Percentiles rank a stretch among this genome's conserved stretches.
Conservation (phyloP, 1,140 invertebrate species). For the Apocrypta bakeri region DNA sequence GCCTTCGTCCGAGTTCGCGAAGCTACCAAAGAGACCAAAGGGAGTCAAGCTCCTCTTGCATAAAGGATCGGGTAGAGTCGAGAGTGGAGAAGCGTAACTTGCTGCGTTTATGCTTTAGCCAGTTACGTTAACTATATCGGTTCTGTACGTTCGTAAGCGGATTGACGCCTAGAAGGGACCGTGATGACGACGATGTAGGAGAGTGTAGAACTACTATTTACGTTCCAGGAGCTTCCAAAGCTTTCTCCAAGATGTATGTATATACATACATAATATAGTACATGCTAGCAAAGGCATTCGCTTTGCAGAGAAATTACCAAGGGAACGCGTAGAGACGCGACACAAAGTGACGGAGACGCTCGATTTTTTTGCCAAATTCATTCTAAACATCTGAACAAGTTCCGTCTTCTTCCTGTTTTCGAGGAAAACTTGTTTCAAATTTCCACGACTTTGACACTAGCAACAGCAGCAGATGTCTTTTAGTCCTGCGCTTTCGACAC, state of each 20-base stretch:
- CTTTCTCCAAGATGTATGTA: neutral
- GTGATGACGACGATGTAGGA: neutral
- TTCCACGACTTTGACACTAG: slow-evolving; percentile 1
- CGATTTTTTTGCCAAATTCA: neutral
- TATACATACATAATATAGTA: too few relatives aligned
- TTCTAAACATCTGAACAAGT: neutral
- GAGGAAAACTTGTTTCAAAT: neutral
- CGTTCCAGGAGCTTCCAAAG: neutral
- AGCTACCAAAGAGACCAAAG: slow-evolving; percentile 27
- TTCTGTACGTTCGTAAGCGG: slow-evolving; percentile 40
- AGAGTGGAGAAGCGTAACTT: slow-evolving; percentile 42
- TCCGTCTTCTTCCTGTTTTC: neutral
- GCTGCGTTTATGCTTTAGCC: slow-evolving; percentile 45
- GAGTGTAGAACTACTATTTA: neutral
- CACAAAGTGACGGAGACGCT: too few relatives aligned
- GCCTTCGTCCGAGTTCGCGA: neutral
- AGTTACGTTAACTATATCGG: slow-evolving; percentile 45
- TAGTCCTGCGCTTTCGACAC: neutral
- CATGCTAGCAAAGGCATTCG: neutral
- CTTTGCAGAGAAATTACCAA: neutral
- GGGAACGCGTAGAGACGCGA: neutral
- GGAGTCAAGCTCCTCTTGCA: neutral
- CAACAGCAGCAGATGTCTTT: neutral
- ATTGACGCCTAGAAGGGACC: slow-evolving; percentile 29
- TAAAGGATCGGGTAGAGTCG: slow-evolving; percentile 23